Conservation (phyloP, 2,113 vertebrate genomes). For the Hypanus sabinus region DNA sequence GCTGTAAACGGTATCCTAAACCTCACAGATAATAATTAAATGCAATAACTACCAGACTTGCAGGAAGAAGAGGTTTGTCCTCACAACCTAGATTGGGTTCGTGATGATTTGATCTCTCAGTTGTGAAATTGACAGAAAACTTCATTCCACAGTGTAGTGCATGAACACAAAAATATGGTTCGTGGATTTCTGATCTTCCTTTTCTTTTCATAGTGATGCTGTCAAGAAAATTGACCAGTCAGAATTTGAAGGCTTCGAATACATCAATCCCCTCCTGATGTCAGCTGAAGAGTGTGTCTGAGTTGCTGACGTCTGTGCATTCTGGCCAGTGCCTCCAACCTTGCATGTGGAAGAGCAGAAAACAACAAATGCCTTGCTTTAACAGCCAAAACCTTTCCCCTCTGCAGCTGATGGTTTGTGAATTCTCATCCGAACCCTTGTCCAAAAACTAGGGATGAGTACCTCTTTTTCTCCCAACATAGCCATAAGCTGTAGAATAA, state of each 20-base stretch:
- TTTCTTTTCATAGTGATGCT: conserved; percentile 65
- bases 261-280: conserved; percentile 98
- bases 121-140: neutral
- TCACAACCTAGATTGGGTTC: neutral
- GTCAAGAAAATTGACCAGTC: conserved; percentile 98
- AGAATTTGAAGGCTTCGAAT: conserved; percentile 98
- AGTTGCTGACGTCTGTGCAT: conserved; percentile 42
- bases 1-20: too few relatives aligned
- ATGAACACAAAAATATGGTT: neutral
- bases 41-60: too few relatives aligned
- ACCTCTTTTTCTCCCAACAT: too few relatives aligned
- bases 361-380: neutral
- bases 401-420: neutral
- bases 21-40: too few relatives aligned
- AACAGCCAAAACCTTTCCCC: neutral
- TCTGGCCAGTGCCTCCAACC: neutral
- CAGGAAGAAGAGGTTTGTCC: too few relatives aligned
- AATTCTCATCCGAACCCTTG: neutral
- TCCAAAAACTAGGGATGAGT: neutral
- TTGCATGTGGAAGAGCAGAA: conserved; percentile 23
- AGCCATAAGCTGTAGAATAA: neutral
- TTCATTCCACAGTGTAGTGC: neutral
- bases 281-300: conserved; percentile 97
- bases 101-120: neutral
- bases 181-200: conserved; percentile 37